Conservation (phyloP, 2,888 invertebrate species). For the Melanchra persicariae region DNA sequence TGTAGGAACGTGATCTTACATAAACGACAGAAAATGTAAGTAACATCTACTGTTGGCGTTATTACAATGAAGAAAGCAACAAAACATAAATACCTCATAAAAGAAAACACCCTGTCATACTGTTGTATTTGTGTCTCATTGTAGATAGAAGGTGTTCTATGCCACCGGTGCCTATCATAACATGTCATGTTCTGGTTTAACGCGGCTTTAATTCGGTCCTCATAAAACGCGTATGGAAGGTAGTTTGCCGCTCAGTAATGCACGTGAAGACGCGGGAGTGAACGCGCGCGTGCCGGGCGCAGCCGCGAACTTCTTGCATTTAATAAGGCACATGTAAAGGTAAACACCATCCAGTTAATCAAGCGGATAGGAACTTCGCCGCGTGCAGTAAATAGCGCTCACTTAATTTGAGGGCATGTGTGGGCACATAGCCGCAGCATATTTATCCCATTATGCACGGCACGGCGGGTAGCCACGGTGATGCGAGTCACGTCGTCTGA, state of each 20-base stretch:
- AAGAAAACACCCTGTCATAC: constrained; percentile 39
- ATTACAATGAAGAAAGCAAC: constrained; percentile 25
- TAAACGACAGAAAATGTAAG: constrained; percentile 1
- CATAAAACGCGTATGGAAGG: constrained; percentile 32
- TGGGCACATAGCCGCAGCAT: constrained; percentile 89
- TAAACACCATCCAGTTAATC: constrained; percentile 87
- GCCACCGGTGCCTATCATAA: constrained; percentile 31
- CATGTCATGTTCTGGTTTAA: constrained; percentile 24
- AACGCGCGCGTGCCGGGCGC: constrained; percentile 36
- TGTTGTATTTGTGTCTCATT: constrained; percentile 44
- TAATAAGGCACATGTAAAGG: constrained; percentile 77
- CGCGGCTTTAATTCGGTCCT: constrained; percentile 37
- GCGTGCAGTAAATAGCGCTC: constrained; percentile 87
- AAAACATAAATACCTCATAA: constrained; percentile 38
- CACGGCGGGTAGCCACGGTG: constrained; percentile 84
- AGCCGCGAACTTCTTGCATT: constrained; percentile 72
- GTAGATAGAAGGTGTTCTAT: constrained; percentile 19
- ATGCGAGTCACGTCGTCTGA: constrained; percentile 90
- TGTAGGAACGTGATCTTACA: constrained; percentile 4
- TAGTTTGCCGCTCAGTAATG: constrained; percentile 61
- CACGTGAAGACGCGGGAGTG: constrained; percentile 62
- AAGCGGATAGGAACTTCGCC: constrained; percentile 85
- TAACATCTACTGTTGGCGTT: constrained; percentile 33
- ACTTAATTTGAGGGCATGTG: constrained; percentile 90
- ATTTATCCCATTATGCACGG: constrained; percentile 91